These are phyloP conservation scores for Hypotaenidia philippensis DNA, from an alignment of 2,797 vertebrate species.

Conservation along the genomic window DNA sequence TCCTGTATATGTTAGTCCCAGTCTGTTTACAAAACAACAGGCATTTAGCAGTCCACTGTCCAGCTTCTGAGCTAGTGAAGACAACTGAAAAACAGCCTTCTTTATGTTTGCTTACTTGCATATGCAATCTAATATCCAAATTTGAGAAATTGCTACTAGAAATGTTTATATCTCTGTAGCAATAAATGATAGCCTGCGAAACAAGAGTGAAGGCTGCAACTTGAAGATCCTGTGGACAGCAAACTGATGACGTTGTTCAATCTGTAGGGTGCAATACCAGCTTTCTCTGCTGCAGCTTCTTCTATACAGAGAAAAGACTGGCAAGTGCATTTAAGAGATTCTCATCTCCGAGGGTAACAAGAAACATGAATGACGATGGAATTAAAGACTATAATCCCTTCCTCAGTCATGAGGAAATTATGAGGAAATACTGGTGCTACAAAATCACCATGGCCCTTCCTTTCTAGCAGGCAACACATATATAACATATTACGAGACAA, in stretches of 20 bases:
- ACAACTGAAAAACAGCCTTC: not conserved
- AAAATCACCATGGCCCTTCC: not conserved
- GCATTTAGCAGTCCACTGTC: not conserved
- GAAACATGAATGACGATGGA: not conserved
- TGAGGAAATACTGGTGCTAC: not conserved
- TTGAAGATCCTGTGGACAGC: not conserved
- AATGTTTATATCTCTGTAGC: not conserved
- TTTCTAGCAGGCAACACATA: not conserved
- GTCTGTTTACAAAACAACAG: not conserved
- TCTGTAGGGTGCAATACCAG: not conserved
- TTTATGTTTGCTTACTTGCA: not conserved
- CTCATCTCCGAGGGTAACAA: not conserved
- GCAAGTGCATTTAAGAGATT: not conserved
- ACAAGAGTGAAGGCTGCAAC: not conserved
- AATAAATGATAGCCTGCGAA: not conserved
- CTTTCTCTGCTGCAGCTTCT: not conserved
- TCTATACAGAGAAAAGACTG: not conserved
- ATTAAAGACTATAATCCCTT: not conserved
- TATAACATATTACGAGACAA: not conserved
- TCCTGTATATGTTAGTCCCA: not conserved
- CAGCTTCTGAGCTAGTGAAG: not conserved
- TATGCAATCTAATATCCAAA: not conserved
- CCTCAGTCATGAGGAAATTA: not conserved
- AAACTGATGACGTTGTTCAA: not conserved
- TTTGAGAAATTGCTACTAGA: not conserved